phyloP scores from a whole-genome alignment of 2,888 invertebrate genomes.

The Cistogaster globosa region DNA sequence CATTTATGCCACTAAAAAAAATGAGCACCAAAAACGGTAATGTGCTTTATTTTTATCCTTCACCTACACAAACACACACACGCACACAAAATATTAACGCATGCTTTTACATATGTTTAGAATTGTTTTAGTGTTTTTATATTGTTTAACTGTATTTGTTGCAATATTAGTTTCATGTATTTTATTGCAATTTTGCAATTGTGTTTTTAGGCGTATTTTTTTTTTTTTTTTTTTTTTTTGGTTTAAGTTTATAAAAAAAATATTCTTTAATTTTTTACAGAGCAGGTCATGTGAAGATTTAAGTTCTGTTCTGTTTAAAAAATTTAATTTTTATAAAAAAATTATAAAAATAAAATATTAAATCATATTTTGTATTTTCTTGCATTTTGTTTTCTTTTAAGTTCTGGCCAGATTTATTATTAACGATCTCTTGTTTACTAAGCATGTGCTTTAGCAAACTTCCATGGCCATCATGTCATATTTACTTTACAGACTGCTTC shows the following conservation, averaged over 20 bases:
- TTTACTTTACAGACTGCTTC: no score
- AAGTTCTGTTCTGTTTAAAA: no score
- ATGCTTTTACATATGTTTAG: not conserved
- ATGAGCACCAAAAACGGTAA: conserved; percentile 17
- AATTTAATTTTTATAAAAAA: no score
- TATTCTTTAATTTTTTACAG: no score
- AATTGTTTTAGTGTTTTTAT: not conserved
- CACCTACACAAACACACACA: no score
- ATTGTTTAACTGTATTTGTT: not conserved
- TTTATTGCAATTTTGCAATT: conserved; percentile 33
- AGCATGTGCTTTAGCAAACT: no score
- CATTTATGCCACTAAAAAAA: not conserved
- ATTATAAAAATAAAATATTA: no score
- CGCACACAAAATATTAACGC: conserved; percentile 5
- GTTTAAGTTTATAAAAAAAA: not conserved
- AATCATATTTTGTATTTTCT: no score
- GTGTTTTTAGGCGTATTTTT: conserved; percentile 29
- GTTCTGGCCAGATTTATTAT: no score
- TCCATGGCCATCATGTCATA: no score
- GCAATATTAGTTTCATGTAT: conserved; percentile 16
- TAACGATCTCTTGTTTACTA: no score
- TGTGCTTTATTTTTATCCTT: conserved; percentile 14
- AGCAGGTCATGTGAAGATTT: not conserved
- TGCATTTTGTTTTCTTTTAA: no score
- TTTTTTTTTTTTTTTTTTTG: not conserved